Evolutionary conservation across 1,140 invertebrate genomes (phyloP).

Genomic region (Papilio xuthus): DNA sequence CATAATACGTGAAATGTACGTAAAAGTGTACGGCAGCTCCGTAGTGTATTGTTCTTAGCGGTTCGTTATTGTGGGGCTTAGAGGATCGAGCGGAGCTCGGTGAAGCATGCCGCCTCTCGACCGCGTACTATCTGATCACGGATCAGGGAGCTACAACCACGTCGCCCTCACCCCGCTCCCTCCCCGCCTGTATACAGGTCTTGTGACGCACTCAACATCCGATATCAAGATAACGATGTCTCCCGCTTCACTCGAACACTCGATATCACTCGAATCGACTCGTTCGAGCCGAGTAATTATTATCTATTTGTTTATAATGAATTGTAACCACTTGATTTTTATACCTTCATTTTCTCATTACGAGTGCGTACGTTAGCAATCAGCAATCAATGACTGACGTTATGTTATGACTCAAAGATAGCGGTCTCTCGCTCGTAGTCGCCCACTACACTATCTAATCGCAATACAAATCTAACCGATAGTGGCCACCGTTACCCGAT

Average conservation of each 20-base stretch:
- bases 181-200: constrained; percentile 39
- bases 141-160: constrained; percentile 49
- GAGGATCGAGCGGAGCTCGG: constrained; percentile 57
- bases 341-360: constrained; percentile 42
- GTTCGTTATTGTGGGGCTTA: constrained; percentile 43
- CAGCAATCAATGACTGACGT: constrained; percentile 32
- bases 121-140: constrained; percentile 67
- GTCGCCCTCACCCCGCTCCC: constrained; percentile 24
- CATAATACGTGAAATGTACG: constrained; percentile 16
- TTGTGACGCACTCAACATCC: constrained; percentile 47
- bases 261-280: constrained; percentile 62
- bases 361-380: constrained; percentile 23
- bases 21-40: constrained; percentile 5
- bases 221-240: constrained; percentile 71
- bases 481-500: constrained; percentile 7
- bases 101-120: constrained; percentile 51
- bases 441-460: constrained; percentile 14
- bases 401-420: background rate
- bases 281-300: constrained; percentile 72
- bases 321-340: constrained; percentile 54
- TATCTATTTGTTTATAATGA: constrained; percentile 77
- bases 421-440: background rate
- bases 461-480: constrained; percentile 17
- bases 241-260: constrained; percentile 65
- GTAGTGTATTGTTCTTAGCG: constrained; percentile 36